Conservation (phyloP, 2,113 vertebrate genomes). For the Urocynchramus pylzowi region DNA sequence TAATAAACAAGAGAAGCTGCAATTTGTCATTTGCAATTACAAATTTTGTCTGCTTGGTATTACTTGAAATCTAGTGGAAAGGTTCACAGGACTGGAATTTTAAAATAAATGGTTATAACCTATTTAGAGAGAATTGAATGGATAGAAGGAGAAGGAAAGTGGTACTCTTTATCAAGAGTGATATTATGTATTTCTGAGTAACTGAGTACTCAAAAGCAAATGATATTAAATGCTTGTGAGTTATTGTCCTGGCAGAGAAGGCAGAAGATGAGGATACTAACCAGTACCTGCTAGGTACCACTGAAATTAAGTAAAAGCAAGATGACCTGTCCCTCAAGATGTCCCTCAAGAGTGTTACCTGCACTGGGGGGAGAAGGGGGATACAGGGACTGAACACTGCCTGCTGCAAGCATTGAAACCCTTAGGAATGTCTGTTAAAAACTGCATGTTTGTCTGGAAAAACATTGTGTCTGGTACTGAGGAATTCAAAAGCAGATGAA, state of each 20-base stretch:
- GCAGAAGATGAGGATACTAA: neutral
- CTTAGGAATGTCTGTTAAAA: neutral
- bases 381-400: neutral
- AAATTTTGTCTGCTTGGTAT: neutral
- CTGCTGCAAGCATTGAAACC: neutral
- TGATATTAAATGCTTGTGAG: neutral
- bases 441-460: neutral
- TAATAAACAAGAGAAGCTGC: constrained; percentile 23
- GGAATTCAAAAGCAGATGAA: neutral
- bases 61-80: constrained; percentile 31
- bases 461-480: neutral
- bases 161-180: neutral
- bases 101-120: constrained; percentile 29
- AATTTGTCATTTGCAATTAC: neutral
- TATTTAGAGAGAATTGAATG: constrained; percentile 26
- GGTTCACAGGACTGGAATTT: neutral
- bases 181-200: constrained; percentile 21
- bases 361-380: neutral
- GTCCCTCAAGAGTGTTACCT: neutral
- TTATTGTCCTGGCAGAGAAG: neutral
- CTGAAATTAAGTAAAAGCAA: neutral
- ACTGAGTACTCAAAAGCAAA: neutral
- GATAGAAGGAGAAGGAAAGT: constrained; percentile 4
- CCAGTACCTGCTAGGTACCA: neutral
- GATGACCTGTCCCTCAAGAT: neutral